Base-by-base conservation (phyloP, 2,888 invertebrate species). In the Parnassius apollo region DNA sequence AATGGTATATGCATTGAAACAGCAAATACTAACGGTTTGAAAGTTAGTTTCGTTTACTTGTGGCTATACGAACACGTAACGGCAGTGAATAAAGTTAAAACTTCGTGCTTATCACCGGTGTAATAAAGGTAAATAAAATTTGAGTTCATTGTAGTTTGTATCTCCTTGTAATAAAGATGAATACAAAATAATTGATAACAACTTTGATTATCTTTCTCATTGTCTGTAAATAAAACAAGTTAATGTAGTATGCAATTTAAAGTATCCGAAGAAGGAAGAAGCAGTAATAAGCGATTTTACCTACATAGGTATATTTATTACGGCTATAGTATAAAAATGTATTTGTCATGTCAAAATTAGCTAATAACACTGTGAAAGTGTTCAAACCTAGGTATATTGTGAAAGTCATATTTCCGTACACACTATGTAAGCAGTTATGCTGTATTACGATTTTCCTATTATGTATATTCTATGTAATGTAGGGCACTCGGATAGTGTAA, bases 141-240 rank as follows among this genome's bases (percentile, higher is more conserved):
- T 45, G 9, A 4, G 25, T 63, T 50, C 44, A 10, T 58, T 44
- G 65, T 61, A 66, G 61, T 65, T 61, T 63, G 58, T 65, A 59
- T 63, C 57, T 53, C 55, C 60, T 58, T 62, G 48, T 56, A 58
- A 62, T 56, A 66, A 67, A 56, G 48, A 57, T 56, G 62, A 55
- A 60, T 65, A 61, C 65, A 46, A 53, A 65, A 65, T 61, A 57
- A 59, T 53, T 65, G 46, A 65, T 68, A 68, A 44, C 51, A 56
- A 61, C 52, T 59, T 56, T 13, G 42, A 57, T 57, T 59, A 66
- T 71, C 70, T 73, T 73, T 72, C 71, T 68, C 70, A 68, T 59
- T 68, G 65, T 74, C 76, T 77, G 76, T 77, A 73, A 75, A 81
- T 81, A 77, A 77, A 74, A 35, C 7, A 35, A 35, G 4, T 35